A percentile compares a stretch with the other conserved stretches of the same genome.
Evolutionary conservation across 1,140 invertebrate genomes (phyloP).

Genomic region (Wasmannia auropunctata): DNA sequence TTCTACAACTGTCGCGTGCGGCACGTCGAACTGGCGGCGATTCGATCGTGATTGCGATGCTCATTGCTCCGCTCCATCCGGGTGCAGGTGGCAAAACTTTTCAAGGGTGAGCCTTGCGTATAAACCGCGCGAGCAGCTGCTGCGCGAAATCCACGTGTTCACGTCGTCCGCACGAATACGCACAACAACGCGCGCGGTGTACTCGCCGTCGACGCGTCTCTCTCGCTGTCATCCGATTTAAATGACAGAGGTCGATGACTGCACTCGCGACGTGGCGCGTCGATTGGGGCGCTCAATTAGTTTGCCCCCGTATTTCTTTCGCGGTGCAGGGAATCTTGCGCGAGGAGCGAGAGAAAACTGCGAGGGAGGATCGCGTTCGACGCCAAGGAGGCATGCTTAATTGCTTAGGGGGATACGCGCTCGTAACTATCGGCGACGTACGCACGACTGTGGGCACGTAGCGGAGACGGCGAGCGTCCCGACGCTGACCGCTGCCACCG

Average conservation of each 20-base stretch:
- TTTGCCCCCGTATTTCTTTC: background rate
- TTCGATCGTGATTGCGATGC: conserved; percentile 29
- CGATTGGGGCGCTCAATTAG: background rate
- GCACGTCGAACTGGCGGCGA: background rate
- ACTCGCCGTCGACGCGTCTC: no score
- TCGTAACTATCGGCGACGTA: conserved; percentile 79
- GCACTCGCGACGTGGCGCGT: background rate
- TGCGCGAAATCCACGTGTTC: background rate
- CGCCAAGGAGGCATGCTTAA: background rate
- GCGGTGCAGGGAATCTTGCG: background rate
- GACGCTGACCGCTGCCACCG: conserved; percentile 81
- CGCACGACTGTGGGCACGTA: conserved; percentile 82
- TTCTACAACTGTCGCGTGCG: background rate
- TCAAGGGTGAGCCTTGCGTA: conserved; percentile 33
- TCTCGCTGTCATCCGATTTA: background rate
- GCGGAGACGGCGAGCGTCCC: conserved; percentile 73
- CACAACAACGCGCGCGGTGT: no score
- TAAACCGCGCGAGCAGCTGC: background rate
- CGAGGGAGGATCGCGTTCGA: background rate
- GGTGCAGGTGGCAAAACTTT: conserved; percentile 8
- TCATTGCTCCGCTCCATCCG: conserved; percentile 7
- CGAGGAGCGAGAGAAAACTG: no score
- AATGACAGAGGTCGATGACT: conserved; percentile 6
- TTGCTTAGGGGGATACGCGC: conserved; percentile 2
- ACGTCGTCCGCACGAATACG: background rate